Evolutionary conservation across 2,113 vertebrate genomes (phyloP), one percentile per base, ranked within the genome.

Genomic region (Trematomus loennbergii): DNA sequence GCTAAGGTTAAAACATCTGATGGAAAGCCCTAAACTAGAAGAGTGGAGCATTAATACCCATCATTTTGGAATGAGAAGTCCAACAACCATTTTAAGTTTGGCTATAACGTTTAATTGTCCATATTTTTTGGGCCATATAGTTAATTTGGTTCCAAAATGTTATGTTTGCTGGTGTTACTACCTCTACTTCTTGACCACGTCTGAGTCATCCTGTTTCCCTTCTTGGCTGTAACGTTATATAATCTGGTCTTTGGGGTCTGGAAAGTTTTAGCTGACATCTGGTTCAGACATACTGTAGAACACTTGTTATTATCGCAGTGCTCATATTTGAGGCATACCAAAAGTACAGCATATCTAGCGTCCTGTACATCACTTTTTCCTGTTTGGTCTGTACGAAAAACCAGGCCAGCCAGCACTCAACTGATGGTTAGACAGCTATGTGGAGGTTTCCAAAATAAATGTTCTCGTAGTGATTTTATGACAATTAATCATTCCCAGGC

Each of bases 381-480:
- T 5, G 11, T 53, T 36, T 18, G 49, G 20, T 50, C 20, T 3
- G 1, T 69, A 17, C 50, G 1, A 11, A 45, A 58, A 46, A 9
- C 13, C 49, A n/a, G 71, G 48, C 45, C 17, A 25, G 25, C 25
- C 25, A 36, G 36, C 2, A 0, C 6, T 50, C 18, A 40, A 1
- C 20, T 12, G 48, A 69, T 18, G 75, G 66, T 82, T 33, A 57
- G 15, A 67, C 49, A 60, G 18, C 17, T 73, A 52, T 43, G 67
- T 16, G 0, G 25, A 75, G 46, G 36, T 72, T 69, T 84, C 84
- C 71, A 84, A 82, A 71, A 63, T 74, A 79, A 79, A 81, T 62
- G 5, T 62, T 72, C 49, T 15, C 6, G 12, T 3, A 10, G 29
- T 4, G 52, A 17, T 9, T 72, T n/a, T 9, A 1, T 46, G 58